phyloP scores from a whole-genome alignment of 1,140 invertebrate genomes.

The Meloidogyne exigua region DNA sequence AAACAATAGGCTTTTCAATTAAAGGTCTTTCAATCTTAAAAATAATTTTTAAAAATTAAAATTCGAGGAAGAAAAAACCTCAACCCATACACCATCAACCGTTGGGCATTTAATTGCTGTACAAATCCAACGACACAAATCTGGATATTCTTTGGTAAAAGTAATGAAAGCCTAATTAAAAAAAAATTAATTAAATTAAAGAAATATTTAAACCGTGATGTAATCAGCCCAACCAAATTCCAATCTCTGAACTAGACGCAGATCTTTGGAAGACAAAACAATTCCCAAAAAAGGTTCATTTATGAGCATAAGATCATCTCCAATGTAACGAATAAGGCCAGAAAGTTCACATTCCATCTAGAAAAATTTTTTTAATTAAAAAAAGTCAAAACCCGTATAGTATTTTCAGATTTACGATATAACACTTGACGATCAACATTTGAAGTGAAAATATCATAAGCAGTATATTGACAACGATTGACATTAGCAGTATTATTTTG shows the following conservation, averaged over 20 bases:
- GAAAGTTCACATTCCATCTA: neutral
- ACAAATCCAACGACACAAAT: constrained; percentile 3
- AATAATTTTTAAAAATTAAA: neutral
- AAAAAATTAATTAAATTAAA: neutral
- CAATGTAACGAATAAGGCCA: constrained; percentile 5
- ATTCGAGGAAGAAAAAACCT: neutral
- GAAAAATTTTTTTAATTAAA: neutral
- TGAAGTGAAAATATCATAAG: constrained; percentile 3
- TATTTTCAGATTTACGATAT: neutral
- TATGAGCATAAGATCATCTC: neutral
- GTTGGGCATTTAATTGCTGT: neutral
- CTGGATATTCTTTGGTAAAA: constrained; percentile 8
- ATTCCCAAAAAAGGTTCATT: constrained; percentile 9
- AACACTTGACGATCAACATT: neutral
- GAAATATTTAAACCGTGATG: neutral
- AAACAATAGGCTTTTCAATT: neutral
- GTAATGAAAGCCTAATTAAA: neutral
- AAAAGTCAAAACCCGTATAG: neutral
- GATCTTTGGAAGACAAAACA: constrained; percentile 2
- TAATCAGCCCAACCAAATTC: neutral
- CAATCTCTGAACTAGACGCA: constrained; percentile 1
- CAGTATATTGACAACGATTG: neutral
- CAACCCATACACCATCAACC: neutral
- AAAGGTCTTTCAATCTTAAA: constrained; percentile 4
- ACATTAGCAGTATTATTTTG: neutral